These are phyloP conservation scores for Fragum fragum DNA, from an alignment of 2,888 invertebrate species.

Conservation along the genomic window DNA sequence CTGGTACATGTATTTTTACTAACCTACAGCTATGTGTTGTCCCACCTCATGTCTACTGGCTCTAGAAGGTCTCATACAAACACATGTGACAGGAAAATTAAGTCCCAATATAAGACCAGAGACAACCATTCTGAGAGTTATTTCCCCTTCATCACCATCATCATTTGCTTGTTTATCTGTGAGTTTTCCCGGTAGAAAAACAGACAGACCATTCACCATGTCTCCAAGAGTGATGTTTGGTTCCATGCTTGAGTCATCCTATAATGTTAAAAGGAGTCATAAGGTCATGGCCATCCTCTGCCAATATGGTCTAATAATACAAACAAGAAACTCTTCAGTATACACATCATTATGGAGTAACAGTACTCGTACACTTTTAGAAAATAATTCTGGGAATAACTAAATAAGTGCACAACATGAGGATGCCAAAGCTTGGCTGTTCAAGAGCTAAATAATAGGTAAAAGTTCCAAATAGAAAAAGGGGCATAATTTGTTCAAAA, in stretches of 20 bases:
- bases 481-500: no score
- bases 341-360: no score
- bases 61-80: conserved; percentile 28
- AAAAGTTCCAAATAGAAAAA: no score
- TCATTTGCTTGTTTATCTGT: neutral
- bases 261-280: neutral
- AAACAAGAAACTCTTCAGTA: neutral
- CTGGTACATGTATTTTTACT: no score
- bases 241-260: conserved; percentile 33
- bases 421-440: no score
- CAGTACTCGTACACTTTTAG: no score
- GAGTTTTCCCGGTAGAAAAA: neutral
- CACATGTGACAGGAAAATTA: conserved; percentile 47
- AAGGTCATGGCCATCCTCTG: conserved; percentile 8
- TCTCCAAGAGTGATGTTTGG: conserved; percentile 28
- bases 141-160: conserved; percentile 26
- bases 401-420: no score
- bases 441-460: no score
- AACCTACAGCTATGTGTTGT: conserved; percentile 24
- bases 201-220: conserved; percentile 2
- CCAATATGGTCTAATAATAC: neutral
- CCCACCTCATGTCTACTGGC: conserved; percentile 9
- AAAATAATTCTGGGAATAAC: no score
- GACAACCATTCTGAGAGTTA: conserved; percentile 46
- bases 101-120: conserved; percentile 57